Percentiles rank a stretch among this genome's conserved stretches.
phyloP scores from a whole-genome alignment of 2,797 vertebrate species.

The Trichosurus vulpecula region DNA sequence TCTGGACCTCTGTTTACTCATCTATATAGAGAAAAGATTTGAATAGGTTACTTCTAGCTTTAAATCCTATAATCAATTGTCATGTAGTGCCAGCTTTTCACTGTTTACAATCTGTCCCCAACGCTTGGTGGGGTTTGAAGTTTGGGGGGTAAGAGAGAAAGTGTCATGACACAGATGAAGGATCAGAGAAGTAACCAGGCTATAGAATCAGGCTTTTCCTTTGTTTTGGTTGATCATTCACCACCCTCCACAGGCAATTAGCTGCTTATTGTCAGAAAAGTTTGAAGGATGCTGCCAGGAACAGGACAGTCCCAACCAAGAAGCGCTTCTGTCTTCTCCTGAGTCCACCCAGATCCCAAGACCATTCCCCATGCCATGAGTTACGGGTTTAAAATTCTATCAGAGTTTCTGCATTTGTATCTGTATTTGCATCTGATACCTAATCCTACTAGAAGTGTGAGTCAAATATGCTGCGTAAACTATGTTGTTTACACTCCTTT shows the following conservation, averaged over 20 bases:
- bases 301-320: not conserved
- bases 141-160: not conserved
- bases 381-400: not conserved
- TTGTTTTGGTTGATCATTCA: not conserved
- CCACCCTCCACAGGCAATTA: not conserved
- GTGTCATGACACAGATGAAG: not conserved
- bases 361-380: not conserved
- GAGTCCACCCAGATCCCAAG: not conserved
- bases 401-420: not conserved
- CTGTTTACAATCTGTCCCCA: not conserved
- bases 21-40: not conserved
- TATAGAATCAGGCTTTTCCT: not conserved
- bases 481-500: not conserved
- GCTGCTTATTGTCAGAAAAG: not conserved
- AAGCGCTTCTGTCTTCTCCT: not conserved
- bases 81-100: not conserved
- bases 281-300: not conserved
- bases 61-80: not conserved
- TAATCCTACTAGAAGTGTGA: not conserved
- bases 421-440: not conserved
- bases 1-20: not conserved
- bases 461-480: not conserved
- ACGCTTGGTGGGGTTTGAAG: not conserved
- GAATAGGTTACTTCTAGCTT: not conserved
- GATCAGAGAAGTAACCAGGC: not conserved